Base-by-base conservation (phyloP, 2,797 vertebrate species). In the Dipus sagitta region DNA sequence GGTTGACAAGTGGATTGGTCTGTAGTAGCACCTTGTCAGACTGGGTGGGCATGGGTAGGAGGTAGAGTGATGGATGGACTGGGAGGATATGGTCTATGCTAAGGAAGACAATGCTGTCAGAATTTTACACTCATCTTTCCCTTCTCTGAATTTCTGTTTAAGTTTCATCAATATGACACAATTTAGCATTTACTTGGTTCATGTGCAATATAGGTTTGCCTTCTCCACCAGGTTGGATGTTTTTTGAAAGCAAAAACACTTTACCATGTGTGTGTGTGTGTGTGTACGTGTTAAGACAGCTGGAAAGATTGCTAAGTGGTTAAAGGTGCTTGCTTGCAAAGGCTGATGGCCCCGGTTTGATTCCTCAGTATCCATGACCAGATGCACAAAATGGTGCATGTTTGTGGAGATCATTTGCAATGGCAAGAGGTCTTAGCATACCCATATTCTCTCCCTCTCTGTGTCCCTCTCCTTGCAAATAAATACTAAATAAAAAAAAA, bases 161-260 rank as follows among this genome's bases (percentile, higher is more conserved):
- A 30, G 20, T 85, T 76, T 38, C 23, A 90, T 52, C 21, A 85
- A 2, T 26, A 65, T 65, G 84, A n/a, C 65, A 70, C 47, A 95
- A 47, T 71, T 87, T 82, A 92, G 82, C 54, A 76, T 78, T 90
- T 86, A 58, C 23, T 72, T 91, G 81, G 30, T 65, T 93, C 24
- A 72, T 28, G 32, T 77, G 17, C 42, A n/a, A 15, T 65, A 30
- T 70, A 30, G n/a, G 30, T 83, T 82, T 95, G 62, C 67, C 47
- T 91, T 93, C 58, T 23, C 23, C 13, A 64, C 28, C 1, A 85
- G 23, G n/a, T 30, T 86, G 58, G 75, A 94, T 47, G 17, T 64
- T 81, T 72, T 75, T 71, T 88, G n/a, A 91, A 95, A 92, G 30
- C 20, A 94, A 65, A 28, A 17, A 32, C 9, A 64, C 3, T 77